A percentile compares a stretch with the other conserved stretches of the same genome.
phyloP scores from a whole-genome alignment of 1,140 invertebrate species.

The Mamestra configurata region DNA sequence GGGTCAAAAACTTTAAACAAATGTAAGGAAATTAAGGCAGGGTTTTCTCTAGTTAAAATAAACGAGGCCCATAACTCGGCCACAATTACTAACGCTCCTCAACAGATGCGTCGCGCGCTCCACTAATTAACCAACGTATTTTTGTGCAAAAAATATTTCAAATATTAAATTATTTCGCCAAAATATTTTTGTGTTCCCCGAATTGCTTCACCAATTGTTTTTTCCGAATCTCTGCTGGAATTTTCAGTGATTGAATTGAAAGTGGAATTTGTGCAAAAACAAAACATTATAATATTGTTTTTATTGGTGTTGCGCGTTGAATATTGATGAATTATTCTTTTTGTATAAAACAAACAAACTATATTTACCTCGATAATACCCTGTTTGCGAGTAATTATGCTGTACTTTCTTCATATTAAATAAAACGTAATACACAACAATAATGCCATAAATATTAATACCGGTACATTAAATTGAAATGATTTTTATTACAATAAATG shows the following conservation, averaged over 20 bases:
- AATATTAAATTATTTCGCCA: constrained; percentile 11
- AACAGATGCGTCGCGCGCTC: constrained; percentile 64
- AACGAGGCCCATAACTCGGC: constrained; percentile 70
- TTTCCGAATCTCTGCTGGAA: not conserved
- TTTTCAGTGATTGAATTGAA: not conserved
- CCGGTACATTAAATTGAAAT: constrained; percentile 40
- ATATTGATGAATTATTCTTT: not conserved
- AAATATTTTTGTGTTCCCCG: not conserved
- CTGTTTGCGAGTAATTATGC: not conserved
- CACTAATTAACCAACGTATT: constrained; percentile 69
- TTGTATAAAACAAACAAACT: not conserved
- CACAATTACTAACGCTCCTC: constrained; percentile 71
- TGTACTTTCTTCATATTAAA: not conserved
- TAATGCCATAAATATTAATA: constrained; percentile 22
- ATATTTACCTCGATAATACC: not conserved
- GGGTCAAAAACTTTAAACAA: constrained; percentile 28
- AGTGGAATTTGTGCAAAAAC: not conserved
- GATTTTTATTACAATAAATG: constrained; percentile 48
- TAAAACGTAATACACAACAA: not conserved
- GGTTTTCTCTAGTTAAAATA: constrained; percentile 66
- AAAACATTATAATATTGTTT: not conserved
- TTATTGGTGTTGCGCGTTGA: not conserved
- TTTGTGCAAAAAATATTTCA: constrained; percentile 58
- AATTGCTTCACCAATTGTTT: not conserved
- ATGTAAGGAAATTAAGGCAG: constrained; percentile 55